These are phyloP conservation scores for Podocnemis expansa DNA, from an alignment of 2,113 vertebrate species.

Conservation along the genomic window DNA sequence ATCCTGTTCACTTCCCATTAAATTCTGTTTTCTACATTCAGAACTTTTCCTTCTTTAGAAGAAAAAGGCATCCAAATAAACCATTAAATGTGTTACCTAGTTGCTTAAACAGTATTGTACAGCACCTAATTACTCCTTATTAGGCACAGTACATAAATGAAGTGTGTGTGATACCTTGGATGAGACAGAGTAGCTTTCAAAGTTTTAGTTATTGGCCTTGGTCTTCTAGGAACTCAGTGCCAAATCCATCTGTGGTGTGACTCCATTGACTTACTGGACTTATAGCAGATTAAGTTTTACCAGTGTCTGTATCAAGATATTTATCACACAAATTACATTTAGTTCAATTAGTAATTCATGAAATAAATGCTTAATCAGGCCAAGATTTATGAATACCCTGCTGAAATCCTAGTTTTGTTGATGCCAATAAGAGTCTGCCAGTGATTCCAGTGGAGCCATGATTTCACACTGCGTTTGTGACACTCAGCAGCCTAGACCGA, in stretches of 20 bases:
- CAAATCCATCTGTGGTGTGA: fast-evolving
- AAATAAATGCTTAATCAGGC: not conserved
- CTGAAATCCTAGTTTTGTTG: fast-evolving
- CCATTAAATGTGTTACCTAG: conserved; percentile 38
- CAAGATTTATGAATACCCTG: not conserved
- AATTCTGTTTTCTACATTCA: conserved; percentile 17
- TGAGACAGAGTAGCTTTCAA: not conserved
- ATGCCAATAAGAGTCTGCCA: not conserved
- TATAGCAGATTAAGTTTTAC: not conserved
- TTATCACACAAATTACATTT: not conserved
- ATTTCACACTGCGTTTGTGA: not conserved
- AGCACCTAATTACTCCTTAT: not conserved
- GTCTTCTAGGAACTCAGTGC: no score
- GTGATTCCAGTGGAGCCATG: fast-evolving
- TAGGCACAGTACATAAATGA: not conserved
- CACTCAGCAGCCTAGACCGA: not conserved
- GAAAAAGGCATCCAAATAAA: conserved; percentile 49
- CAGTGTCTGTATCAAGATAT: not conserved
- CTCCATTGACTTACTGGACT: fast-evolving
- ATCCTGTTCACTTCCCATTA: conserved; percentile 34
- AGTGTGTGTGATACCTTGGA: not conserved
- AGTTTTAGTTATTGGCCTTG: not conserved
- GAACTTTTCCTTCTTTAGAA: conserved; percentile 1
- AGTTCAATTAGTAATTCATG: not conserved
- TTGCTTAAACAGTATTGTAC: conserved; percentile 33